These are phyloP conservation scores for Setophaga coronata DNA, from an alignment of 2,113 vertebrate genomes.

Conservation along the genomic window DNA sequence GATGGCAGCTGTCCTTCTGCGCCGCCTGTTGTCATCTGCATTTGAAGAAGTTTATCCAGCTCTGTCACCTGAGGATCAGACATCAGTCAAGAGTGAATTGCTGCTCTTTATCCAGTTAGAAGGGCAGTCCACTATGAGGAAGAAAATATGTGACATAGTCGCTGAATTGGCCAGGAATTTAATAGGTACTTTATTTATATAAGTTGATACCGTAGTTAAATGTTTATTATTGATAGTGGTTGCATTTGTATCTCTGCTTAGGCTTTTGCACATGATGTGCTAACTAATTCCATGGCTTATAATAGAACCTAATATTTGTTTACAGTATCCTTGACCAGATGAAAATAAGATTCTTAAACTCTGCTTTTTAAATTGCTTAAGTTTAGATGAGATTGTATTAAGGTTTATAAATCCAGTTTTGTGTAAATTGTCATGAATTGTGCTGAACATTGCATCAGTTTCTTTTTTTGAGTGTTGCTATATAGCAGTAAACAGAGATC, in stretches of 20 bases:
- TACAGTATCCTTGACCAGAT: neutral
- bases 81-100: conserved; percentile 90
- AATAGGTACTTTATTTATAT: conserved; percentile 79
- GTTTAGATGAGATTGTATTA: neutral
- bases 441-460: neutral
- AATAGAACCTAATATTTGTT: neutral
- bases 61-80: conserved; percentile 88
- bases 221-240: neutral
- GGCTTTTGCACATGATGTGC: fast-evolving
- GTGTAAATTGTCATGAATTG: neutral
- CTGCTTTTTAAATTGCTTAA: neutral
- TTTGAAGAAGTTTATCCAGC: conserved; percentile 95
- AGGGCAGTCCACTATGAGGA: conserved; percentile 87
- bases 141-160: conserved; percentile 95
- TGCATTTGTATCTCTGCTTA: neutral
- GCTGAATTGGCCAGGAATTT: conserved; percentile 95
- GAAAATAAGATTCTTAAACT: neutral
- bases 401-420: neutral
- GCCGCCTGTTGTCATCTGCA: conserved; percentile 92
- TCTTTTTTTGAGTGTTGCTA: neutral
- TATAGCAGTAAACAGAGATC: neutral
- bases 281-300: neutral
- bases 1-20: conserved; percentile 95
- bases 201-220: neutral
- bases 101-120: conserved; percentile 91